Evolutionary conservation across 2,888 invertebrate genomes (phyloP).

Genomic region (Brachyptera putata): DNA sequence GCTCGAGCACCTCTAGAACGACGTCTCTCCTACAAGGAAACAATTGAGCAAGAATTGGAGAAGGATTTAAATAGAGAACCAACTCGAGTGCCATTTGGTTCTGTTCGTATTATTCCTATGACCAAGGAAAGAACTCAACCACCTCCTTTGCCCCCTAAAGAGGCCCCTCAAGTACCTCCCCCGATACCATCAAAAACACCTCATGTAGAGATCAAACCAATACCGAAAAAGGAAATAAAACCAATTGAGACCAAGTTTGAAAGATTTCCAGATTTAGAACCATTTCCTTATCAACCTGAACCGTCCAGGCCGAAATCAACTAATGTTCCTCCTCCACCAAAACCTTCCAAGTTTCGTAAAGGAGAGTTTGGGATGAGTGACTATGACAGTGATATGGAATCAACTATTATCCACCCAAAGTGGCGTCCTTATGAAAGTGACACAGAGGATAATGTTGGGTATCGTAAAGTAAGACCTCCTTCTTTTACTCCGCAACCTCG

Average conservation of each 20-base stretch:
- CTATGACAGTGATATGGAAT: conserved; percentile 62
- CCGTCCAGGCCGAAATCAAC: conserved; percentile 44
- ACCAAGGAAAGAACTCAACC: conserved; percentile 44
- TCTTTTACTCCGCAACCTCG: conserved; percentile 41
- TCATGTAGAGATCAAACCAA: conserved; percentile 36
- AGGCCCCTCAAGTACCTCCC: conserved; percentile 28
- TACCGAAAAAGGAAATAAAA: conserved; percentile 34
- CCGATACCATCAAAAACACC: conserved; percentile 39
- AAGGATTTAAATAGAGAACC: conserved; percentile 53
- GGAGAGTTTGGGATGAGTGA: conserved; percentile 59
- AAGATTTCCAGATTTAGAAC: conserved; percentile 48
- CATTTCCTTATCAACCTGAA: conserved; percentile 49
- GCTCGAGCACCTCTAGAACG: conserved; percentile 49
- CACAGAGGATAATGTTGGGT: conserved; percentile 54
- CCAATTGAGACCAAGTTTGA: conserved; percentile 38
- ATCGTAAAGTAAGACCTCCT: conserved; percentile 53
- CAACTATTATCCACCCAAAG: conserved; percentile 45
- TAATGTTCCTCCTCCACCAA: conserved; percentile 51
- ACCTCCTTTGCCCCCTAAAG: conserved; percentile 46
- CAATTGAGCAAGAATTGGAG: conserved; percentile 48
- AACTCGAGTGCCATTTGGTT: conserved; percentile 51
- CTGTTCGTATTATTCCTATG: conserved; percentile 52
- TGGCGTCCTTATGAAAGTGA: conserved; percentile 63
- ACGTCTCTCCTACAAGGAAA: conserved; percentile 54
- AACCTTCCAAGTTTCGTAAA: conserved; percentile 55